Evolutionary conservation across 2,888 invertebrate species (phyloP), one percentile per base, ranked within the genome.

Genomic region (Cataglyphis rosenhaueri): DNA sequence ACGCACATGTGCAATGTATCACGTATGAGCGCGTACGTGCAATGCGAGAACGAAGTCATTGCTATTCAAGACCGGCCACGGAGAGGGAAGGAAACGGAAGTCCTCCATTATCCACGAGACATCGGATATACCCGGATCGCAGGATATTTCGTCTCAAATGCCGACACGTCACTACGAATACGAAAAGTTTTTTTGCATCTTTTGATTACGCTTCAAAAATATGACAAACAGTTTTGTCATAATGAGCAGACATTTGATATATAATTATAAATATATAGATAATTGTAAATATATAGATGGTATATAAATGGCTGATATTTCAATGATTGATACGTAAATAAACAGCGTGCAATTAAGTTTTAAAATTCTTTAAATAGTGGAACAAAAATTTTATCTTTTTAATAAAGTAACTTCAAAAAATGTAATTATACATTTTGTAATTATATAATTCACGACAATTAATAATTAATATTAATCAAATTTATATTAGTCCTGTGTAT

Each of bases 1-100:
- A 29, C 25, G 35, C 25, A 57, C n/a, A 57, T 21, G 21, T n/a
- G 5, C 4, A 21, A 4, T 21, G 83, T 65, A 81, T 87, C 84
- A 78, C 82, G 76, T 82, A 48, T 68, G 83, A 57, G 84, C 84
- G 85, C 82, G 82, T 71, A 79, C 81, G 85, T 71, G 86, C 83
- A 79, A 85, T 81, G 84, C 85, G 84, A 83, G 84, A 86, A 82
- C 81, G 76, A 71, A 90, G 87, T 92, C 93, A 92, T 93, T 93
- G 91, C 91, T 91, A 93, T 92, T 93, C 93, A 90, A 90, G 91
- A 82, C 82, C 87, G 82, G 85, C 81, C 88, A 86, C 92, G 90
- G 93, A 52, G n/a, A 52, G 52, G 3, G 52, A 52, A 52, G 52
- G 93, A 93, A 93, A 92, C 93, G 93, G 93, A 93, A 93, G 91